These are phyloP conservation scores for Oceanites oceanicus DNA, from an alignment of 2,113 vertebrate species.

Conservation along the genomic window DNA sequence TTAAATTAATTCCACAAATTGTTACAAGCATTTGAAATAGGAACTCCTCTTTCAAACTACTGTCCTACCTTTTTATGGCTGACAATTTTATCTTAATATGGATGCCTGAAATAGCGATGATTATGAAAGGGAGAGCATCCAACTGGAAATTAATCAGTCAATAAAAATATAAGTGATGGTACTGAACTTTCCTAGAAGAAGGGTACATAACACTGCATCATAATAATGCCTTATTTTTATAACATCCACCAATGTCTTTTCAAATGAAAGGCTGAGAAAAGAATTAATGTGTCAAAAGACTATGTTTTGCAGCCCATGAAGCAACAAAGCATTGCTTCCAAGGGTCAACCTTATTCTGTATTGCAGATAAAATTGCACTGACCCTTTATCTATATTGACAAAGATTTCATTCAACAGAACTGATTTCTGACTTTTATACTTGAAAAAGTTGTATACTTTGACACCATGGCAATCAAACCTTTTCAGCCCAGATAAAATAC, in stretches of 20 bases:
- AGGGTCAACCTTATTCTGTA: not conserved
- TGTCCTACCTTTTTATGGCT: not conserved
- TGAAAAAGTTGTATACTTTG: conserved; percentile 5
- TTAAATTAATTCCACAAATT: not conserved
- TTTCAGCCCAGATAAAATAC: conserved; percentile 7
- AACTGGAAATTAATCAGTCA: not conserved
- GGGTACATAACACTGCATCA: not conserved
- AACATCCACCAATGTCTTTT: not conserved
- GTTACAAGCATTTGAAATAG: not conserved
- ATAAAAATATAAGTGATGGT: not conserved
- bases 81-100: not conserved
- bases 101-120: not conserved
- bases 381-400: conserved; percentile 45
- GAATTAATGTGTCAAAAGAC: conserved; percentile 27
- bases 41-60: not conserved
- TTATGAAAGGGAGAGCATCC: not conserved
- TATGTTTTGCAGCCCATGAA: conserved; percentile 23
- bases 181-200: not conserved
- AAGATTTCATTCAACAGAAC: conserved; percentile 24
- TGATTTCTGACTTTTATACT: conserved; percentile 27
- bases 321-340: conserved; percentile 1
- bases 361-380: conserved; percentile 24
- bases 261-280: conserved; percentile 4
- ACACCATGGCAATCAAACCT: conserved; percentile 24
- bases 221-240: not conserved